Evolutionary conservation across 35 echinoderm and acorn worm species (phyloP).

Genomic region (Acanthaster planci): DNA sequence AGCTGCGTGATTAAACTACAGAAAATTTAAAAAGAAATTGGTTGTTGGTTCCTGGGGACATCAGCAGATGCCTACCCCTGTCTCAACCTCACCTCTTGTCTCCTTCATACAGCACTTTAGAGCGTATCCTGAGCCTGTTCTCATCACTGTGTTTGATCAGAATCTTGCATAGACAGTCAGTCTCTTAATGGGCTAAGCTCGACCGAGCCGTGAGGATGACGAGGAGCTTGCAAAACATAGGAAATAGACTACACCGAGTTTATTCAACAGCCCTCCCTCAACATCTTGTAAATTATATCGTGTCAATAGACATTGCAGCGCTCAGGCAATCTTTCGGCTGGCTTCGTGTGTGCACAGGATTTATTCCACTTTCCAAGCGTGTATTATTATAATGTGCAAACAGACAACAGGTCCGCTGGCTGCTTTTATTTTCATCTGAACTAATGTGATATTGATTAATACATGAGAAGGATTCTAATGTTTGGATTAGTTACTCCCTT

Average conservation of each 20-base stretch:
- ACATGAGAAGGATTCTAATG: too few species aligned
- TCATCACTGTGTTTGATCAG: not conserved
- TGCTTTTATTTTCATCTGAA: too few species aligned
- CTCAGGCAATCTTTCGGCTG: not conserved
- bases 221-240: not conserved
- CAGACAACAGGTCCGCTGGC: slow-evolving; percentile 4
- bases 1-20: not conserved
- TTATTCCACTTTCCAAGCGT: not conserved
- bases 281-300: not conserved
- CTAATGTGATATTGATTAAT: too few species aligned
- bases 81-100: too few species aligned
- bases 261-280: slow-evolving; percentile 3
- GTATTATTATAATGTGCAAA: not conserved
- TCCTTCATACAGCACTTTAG: not conserved
- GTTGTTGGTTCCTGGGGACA: not conserved
- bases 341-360: not conserved
- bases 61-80: not conserved
- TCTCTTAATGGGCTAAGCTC: not conserved
- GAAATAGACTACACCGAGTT: not conserved
- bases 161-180: not conserved
- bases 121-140: not conserved
- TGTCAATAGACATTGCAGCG: not conserved
- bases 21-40: not conserved
- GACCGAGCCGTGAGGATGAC: not conserved
- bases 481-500: too few species aligned